A percentile compares a stretch with the other conserved stretches of the same genome.
phyloP scores from a whole-genome alignment of 2,113 vertebrate species.

The Asarcornis scutulata region DNA sequence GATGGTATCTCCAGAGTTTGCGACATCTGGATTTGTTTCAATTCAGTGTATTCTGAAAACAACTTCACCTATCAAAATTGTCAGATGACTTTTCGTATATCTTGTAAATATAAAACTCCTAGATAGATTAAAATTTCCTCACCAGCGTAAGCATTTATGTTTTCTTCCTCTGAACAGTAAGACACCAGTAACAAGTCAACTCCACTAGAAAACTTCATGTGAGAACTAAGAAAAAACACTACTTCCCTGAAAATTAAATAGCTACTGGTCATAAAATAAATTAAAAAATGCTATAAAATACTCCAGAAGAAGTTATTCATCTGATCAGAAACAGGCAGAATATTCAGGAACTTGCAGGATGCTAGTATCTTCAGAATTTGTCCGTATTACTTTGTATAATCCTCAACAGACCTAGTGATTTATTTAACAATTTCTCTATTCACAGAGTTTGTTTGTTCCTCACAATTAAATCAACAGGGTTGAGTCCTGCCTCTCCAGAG shows the following conservation, averaged over 20 bases:
- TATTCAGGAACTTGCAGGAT: not conserved
- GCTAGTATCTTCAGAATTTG: not conserved
- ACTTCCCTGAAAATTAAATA: not conserved
- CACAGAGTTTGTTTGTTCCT: not conserved
- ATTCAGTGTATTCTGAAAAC: not conserved
- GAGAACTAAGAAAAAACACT: not conserved
- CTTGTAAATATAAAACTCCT: not conserved
- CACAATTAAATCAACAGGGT: not conserved
- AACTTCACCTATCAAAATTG: not conserved
- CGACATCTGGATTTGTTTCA: not conserved
- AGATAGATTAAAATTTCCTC: not conserved
- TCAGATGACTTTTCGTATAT: not conserved
- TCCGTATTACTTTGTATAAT: not conserved
- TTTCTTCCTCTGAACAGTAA: not conserved
- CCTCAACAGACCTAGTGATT: not conserved
- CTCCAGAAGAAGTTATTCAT: not conserved
- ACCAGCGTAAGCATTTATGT: not conserved
- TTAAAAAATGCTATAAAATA: not conserved
- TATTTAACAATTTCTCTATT: not conserved
- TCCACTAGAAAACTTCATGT: not conserved
- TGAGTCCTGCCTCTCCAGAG: slow-evolving; percentile 25
- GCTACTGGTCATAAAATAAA: not conserved
- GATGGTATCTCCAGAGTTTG: not conserved
- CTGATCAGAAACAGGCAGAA: not conserved
- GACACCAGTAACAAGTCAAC: not conserved